Evolutionary conservation across 2,888 invertebrate genomes (phyloP).

Genomic region (Nemotelus pantherinus): DNA sequence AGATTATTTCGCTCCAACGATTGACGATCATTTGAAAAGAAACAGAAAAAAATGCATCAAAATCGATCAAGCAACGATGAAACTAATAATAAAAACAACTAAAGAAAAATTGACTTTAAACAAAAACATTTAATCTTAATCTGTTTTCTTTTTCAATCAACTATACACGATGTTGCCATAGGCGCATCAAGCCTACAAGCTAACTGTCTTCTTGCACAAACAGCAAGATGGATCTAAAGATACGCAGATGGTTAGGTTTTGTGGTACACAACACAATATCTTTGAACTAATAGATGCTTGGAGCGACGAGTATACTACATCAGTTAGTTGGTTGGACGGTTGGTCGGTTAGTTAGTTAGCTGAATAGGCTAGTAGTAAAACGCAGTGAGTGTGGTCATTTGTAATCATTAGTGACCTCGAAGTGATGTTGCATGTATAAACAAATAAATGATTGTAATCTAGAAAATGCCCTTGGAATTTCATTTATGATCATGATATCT

Average conservation of each 20-base stretch:
- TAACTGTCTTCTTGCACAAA: neutral
- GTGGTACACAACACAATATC: neutral
- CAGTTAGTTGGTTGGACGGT: too few relatives aligned
- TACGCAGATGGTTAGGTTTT: neutral
- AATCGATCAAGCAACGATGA: constrained; percentile 3
- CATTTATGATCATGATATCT: constrained; percentile 4
- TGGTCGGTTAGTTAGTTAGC: too few relatives aligned
- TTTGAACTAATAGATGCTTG: too few relatives aligned
- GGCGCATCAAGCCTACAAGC: too few relatives aligned
- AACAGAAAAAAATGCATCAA: neutral
- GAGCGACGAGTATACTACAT: too few relatives aligned
- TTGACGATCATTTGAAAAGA: neutral
- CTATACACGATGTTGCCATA: too few relatives aligned
- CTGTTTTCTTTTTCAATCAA: neutral
- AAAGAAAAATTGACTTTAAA: neutral
- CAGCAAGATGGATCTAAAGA: neutral
- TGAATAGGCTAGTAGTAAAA: neutral
- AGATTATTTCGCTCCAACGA: neutral
- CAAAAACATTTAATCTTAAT: constrained; percentile 26
- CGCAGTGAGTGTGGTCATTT: constrained; percentile 1
- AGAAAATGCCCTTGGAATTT: constrained; percentile 37
- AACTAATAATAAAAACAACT: constrained; percentile 17
- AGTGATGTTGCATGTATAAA: constrained; percentile 21
- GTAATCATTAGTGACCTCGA: constrained; percentile 39
- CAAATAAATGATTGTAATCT: constrained; percentile 21